A percentile compares a stretch with the other conserved stretches of the same genome.
phyloP scores from a whole-genome alignment of 2,888 invertebrate species.

The Lasius fuliginosus region DNA sequence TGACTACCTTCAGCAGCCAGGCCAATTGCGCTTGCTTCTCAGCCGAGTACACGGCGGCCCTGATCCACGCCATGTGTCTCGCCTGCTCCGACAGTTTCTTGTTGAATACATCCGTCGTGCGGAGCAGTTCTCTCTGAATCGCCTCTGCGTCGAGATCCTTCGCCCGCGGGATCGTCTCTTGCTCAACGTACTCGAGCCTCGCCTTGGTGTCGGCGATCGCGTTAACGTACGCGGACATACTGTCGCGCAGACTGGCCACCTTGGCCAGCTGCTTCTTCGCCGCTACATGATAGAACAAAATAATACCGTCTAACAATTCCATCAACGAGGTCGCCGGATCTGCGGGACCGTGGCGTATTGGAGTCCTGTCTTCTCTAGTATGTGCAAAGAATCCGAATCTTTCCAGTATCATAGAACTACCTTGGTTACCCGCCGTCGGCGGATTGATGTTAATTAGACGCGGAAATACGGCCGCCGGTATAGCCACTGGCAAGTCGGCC shows the following conservation, averaged over 20 bases:
- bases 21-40: conserved; percentile 89
- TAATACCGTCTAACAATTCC: conserved; percentile 90
- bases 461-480: conserved; percentile 87
- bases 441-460: conserved; percentile 85
- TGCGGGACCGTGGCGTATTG: conserved; percentile 86
- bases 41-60: conserved; percentile 90
- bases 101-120: conserved; percentile 89
- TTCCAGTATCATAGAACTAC: conserved; percentile 75
- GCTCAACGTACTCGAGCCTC: conserved; percentile 85
- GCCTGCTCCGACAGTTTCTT: conserved; percentile 88
- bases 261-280: conserved; percentile 90
- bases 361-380: conserved; percentile 76
- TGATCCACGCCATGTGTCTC: conserved; percentile 91
- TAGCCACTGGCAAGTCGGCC: conserved; percentile 87
- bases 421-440: conserved; percentile 38
- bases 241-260: conserved; percentile 88
- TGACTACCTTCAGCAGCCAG: conserved; percentile 88
- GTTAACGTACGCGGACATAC: conserved; percentile 89
- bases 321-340: conserved; percentile 87
- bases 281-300: conserved; percentile 90
- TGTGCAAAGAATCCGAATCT: conserved; percentile 79
- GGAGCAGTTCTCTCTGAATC: conserved; percentile 88
- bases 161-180: conserved; percentile 16
- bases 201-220: conserved; percentile 89
- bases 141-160: conserved; percentile 79